These are phyloP conservation scores for Grapholita molesta DNA, from an alignment of 1,140 invertebrate genomes.

Conservation along the genomic window DNA sequence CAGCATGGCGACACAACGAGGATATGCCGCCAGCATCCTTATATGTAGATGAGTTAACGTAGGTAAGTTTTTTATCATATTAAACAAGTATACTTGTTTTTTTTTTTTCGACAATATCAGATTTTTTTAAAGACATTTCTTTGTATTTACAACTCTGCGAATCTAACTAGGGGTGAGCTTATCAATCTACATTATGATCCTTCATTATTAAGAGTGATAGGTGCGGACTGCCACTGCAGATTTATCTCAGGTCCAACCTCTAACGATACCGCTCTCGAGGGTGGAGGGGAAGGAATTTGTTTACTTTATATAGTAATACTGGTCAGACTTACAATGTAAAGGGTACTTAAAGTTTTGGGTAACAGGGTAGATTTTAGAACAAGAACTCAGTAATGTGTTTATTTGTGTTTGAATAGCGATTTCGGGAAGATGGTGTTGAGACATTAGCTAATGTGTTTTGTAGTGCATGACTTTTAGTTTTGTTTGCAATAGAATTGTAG, in stretches of 20 bases:
- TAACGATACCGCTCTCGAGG: slow-evolving; percentile 27
- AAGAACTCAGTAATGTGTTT: not conserved
- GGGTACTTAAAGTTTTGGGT: not conserved
- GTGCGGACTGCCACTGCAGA: slow-evolving; percentile 47
- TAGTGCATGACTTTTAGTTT: not conserved
- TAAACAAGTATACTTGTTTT: too few species aligned
- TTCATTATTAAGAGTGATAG: slow-evolving; percentile 75
- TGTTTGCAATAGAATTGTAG: not conserved
- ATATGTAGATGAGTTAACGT: too few species aligned
- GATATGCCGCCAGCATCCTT: too few species aligned
- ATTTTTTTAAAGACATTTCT: not conserved
- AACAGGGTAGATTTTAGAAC: not conserved
- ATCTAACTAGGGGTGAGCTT: slow-evolving; percentile 54
- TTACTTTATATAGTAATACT: slow-evolving; percentile 18
- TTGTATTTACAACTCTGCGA: slow-evolving; percentile 23
- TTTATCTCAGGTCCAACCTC: slow-evolving; percentile 64
- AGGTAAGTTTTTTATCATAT: too few species aligned
- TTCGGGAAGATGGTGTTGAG: not conserved
- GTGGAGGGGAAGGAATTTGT: slow-evolving; percentile 6
- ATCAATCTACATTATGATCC: slow-evolving; percentile 73
- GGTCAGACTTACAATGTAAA: slow-evolving; percentile 17
- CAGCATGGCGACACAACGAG: too few species aligned
- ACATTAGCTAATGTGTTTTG: not conserved
- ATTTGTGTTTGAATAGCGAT: not conserved
- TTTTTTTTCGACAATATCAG: not conserved